Base-by-base conservation (phyloP, 2,797 vertebrate genomes). In the Ctenopoma multispine region DNA sequence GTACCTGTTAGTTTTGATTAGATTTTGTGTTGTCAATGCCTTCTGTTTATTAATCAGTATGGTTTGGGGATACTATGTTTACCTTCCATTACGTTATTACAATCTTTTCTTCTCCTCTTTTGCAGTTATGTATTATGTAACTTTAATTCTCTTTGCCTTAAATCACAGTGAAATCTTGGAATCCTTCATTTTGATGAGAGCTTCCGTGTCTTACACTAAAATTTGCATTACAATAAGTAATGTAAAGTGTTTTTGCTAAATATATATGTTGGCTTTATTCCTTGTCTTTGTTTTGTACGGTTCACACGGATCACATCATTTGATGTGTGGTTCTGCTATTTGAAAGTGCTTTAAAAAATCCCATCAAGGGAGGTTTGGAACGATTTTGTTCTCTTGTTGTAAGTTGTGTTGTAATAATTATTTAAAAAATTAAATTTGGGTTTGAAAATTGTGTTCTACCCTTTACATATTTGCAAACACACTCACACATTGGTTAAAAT, bases 241-340 rank as follows among this genome's bases (percentile, higher is more conserved):
- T 62, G 46, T 56, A 29, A 23, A 11, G 3, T 47, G 73, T 54
- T 75, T 70, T 63, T 77, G 27, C 51, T 23, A 8, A 56, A 49
- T 74, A 29, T 40, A 4, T 15, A 3, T 46, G 3, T 58, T 18
- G 72, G n/a, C 48, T 44, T 51, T 4, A 36, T 36, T 47, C 43
- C 0, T 43, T 57, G 59, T 53, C 44, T 40, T 21, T 43, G 8
- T 31, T 53, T 23, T 56, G 31, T 67, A 6, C 7, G 27, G 70
- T 63, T 46, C 6, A 24, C 4, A 20, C 31, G 38, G n/a, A 13
- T 67, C 4, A 27, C 9, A 21, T 3, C 4, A 31, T 51, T 65
- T 60, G 3, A 24, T 76, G 34, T 78, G 75, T 64, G 31, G 9
- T 53, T 79, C 77, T 75, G 10, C 23, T 20, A n/a, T 75, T 79